Conservation (phyloP, 2,113 vertebrate species). For the Probosciger aterrimus region DNA sequence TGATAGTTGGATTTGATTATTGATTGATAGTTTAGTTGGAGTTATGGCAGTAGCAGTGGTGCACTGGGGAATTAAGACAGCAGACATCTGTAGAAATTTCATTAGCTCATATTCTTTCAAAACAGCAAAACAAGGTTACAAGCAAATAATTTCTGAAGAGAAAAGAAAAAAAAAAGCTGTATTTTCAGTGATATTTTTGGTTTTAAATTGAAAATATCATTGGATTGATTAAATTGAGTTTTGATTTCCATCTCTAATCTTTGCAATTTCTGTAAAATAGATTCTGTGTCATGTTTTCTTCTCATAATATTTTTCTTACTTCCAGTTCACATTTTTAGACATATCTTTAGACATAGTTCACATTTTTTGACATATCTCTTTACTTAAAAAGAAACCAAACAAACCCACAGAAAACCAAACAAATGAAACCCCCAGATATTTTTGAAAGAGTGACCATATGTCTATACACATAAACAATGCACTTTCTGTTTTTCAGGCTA, state of each 20-base stretch:
- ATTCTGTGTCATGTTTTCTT: neutral
- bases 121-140: neutral
- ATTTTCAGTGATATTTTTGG: neutral
- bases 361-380: neutral
- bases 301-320: neutral
- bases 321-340: neutral
- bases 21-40: neutral
- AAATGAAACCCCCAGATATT: neutral
- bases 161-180: neutral
- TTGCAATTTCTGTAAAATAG: neutral
- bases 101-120: neutral
- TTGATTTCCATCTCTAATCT: neutral
- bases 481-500: neutral
- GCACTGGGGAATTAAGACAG: neutral
- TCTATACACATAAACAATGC: neutral
- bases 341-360: neutral
- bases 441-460: neutral
- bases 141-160: neutral
- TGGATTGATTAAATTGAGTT: neutral
- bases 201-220: neutral
- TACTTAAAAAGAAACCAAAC: neutral
- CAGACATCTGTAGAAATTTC: neutral
- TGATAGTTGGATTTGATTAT: neutral
- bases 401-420: neutral
- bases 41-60: neutral